A percentile compares a stretch with the other conserved stretches of the same genome.
Conservation (phyloP, 2,797 vertebrate genomes). For the Phataginus tetradactyla region DNA sequence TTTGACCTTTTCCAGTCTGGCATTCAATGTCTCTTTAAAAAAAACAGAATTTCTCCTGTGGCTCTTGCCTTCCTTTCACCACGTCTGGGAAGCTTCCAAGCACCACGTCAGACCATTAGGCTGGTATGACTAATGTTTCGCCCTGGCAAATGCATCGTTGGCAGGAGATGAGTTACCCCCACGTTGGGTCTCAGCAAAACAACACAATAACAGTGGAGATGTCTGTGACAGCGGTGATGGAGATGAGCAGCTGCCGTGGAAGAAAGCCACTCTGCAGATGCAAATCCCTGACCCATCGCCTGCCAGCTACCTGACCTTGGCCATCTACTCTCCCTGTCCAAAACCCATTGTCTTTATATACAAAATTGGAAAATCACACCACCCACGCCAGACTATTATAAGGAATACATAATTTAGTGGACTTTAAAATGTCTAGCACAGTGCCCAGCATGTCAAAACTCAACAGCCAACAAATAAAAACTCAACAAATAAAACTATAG, state of each 20-base stretch:
- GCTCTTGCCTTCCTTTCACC: neutral
- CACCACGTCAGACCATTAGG: fast-evolving
- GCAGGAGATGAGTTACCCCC: neutral
- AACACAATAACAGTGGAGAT: neutral
- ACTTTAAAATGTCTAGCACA: neutral
- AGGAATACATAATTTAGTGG: too few relatives aligned
- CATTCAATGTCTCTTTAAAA: neutral
- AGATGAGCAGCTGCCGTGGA: neutral
- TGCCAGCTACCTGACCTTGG: neutral
- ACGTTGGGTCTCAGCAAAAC: neutral
- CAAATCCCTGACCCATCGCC: fast-evolving
- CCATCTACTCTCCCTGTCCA: neutral
- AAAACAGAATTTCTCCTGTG: neutral
- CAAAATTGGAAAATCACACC: neutral
- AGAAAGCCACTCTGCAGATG: neutral
- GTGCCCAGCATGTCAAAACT: neutral
- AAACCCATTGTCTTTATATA: neutral
- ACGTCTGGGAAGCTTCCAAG: neutral
- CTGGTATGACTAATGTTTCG: neutral
- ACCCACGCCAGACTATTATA: fast-evolving
- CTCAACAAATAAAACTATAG: neutral
- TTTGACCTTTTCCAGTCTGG: neutral
- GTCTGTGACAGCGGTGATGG: fast-evolving
- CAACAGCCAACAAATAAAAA: neutral
- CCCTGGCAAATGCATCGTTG: fast-evolving